A percentile compares a stretch with the other conserved stretches of the same genome.
These are phyloP conservation scores for Callimorpha dominula DNA, from an alignment of 2,888 invertebrate species.

Conservation along the genomic window DNA sequence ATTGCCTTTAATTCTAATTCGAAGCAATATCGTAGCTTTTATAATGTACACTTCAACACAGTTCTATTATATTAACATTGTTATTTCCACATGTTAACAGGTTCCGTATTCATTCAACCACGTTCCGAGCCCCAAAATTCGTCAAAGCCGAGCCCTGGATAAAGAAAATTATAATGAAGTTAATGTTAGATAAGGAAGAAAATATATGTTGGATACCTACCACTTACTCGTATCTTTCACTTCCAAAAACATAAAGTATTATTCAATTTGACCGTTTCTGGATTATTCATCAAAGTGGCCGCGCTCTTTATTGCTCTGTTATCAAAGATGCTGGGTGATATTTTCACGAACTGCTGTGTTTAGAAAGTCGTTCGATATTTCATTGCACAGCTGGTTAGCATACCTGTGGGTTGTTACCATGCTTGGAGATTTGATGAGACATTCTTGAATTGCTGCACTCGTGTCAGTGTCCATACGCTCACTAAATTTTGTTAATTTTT, in stretches of 20 bases:
- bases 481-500: too few species aligned
- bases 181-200: constrained; percentile 6
- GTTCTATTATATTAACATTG: background rate
- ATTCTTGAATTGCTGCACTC: background rate
- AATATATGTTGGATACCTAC: background rate
- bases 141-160: background rate
- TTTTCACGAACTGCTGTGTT: constrained; percentile 47
- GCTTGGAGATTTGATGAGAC: background rate
- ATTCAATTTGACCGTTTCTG: constrained; percentile 26
- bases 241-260: constrained; percentile 27
- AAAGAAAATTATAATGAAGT: constrained; percentile 13
- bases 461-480: background rate
- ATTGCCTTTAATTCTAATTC: background rate
- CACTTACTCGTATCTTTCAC: constrained; percentile 20
- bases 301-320: constrained; percentile 34
- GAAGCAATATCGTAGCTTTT: background rate
- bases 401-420: constrained; percentile 21
- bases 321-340: constrained; percentile 35
- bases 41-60: background rate
- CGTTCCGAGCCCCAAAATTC: background rate
- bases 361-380: constrained; percentile 55
- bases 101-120: background rate
- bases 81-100: background rate
- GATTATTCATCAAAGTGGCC: constrained; percentile 36
- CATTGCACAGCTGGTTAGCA: constrained; percentile 32